These are phyloP conservation scores for Phrixothrix hirtus DNA, from an alignment of 2,888 invertebrate genomes.

Conservation along the genomic window DNA sequence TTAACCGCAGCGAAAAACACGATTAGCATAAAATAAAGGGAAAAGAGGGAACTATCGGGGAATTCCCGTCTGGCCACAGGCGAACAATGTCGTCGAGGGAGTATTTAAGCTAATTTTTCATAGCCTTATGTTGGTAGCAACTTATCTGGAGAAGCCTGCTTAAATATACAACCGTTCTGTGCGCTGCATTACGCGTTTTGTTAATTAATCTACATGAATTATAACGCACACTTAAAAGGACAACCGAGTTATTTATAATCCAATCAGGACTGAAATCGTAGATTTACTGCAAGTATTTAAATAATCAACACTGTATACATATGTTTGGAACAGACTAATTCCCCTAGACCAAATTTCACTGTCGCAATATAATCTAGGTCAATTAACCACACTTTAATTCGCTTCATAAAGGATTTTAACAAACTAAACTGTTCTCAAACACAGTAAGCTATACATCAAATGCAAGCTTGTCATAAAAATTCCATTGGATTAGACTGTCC, in stretches of 20 bases:
- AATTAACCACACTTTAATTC: background rate
- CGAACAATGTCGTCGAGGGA: slow-evolving; percentile 27
- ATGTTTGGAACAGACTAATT: no score
- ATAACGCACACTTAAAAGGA: background rate
- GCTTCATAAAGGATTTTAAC: background rate
- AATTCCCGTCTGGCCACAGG: slow-evolving; percentile 29
- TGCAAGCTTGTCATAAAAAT: background rate
- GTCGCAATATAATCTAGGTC: background rate
- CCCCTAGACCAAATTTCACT: no score
- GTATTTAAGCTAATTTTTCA: slow-evolving; percentile 31
- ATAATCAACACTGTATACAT: background rate
- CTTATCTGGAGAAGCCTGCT: slow-evolving; percentile 21
- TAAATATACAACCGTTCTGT: slow-evolving; percentile 24
- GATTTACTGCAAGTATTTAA: no score
- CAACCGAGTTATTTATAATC: background rate
- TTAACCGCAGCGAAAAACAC: slow-evolving; percentile 33
- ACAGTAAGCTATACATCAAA: background rate
- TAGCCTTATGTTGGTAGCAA: slow-evolving; percentile 29
- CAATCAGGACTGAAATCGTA: background rate
- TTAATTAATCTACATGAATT: slow-evolving; percentile 18
- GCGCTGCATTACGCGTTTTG: slow-evolving; percentile 19
- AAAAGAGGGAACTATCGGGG: slow-evolving; percentile 14
- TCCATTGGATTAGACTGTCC: no score
- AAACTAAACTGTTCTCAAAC: background rate
- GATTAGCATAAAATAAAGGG: slow-evolving; percentile 27